A percentile compares a stretch with the other conserved stretches of the same genome.
phyloP scores from a whole-genome alignment of 2,797 vertebrate species.

The Coregonus sp. region DNA sequence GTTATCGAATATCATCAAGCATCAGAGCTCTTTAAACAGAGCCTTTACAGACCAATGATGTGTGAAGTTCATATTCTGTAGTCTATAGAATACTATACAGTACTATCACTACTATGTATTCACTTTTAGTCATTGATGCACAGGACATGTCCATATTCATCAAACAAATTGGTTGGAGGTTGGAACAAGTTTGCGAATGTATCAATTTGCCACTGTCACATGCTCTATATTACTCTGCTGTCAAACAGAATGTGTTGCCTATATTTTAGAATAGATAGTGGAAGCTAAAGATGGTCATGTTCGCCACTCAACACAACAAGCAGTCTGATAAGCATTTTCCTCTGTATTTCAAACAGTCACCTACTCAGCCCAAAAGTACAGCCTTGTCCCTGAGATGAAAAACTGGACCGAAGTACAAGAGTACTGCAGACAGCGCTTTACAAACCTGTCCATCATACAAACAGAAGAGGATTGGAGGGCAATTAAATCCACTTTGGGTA shows the following conservation, averaged over 20 bases:
- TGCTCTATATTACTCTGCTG: background rate
- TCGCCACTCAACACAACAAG: too few relatives aligned
- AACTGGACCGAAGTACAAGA: background rate
- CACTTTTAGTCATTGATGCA: too few relatives aligned
- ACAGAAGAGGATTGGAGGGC: background rate
- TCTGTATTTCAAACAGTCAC: background rate
- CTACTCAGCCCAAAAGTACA: background rate
- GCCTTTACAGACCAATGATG: too few relatives aligned
- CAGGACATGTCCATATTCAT: too few relatives aligned
- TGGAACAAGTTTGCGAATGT: too few relatives aligned
- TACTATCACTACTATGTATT: too few relatives aligned
- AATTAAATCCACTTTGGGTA: background rate
- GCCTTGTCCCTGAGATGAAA: background rate
- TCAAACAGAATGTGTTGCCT: background rate
- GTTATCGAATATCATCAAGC: background rate
- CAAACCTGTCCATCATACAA: background rate
- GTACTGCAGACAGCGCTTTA: background rate
- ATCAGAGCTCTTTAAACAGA: background rate
- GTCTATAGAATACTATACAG: too few relatives aligned
- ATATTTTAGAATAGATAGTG: background rate
- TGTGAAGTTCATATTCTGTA: too few relatives aligned
- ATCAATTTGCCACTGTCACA: too few relatives aligned
- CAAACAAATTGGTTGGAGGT: too few relatives aligned
- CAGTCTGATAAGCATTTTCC: background rate
- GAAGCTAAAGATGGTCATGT: too few relatives aligned